Evolutionary conservation across 2,888 invertebrate species (phyloP).

Genomic region (Drosophila siamana): DNA sequence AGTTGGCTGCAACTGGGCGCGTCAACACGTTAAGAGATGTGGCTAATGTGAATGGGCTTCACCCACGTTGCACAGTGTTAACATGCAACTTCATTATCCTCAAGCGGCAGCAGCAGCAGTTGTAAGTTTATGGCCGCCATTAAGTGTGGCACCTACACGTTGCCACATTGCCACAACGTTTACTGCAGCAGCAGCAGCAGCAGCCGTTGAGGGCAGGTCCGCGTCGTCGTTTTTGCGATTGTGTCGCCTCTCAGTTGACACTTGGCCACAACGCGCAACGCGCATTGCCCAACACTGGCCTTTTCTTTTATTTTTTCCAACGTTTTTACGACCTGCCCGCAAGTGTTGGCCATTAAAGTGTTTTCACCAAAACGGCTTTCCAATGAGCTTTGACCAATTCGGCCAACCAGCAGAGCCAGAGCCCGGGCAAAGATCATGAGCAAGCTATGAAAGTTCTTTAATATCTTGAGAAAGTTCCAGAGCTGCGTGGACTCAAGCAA

Average conservation of each 20-base stretch:
- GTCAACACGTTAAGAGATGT: conserved; percentile 65
- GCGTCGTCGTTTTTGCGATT: conserved; percentile 45
- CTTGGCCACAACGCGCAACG: conserved; percentile 34
- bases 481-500: not conserved
- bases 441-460: no score
- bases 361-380: conserved; percentile 17
- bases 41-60: conserved; percentile 62
- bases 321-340: conserved; percentile 44
- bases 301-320: not conserved
- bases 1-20: conserved; percentile 53
- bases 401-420: not conserved
- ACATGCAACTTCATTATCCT: conserved; percentile 82
- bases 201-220: conserved; percentile 43
- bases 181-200: conserved; percentile 35
- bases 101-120: conserved; percentile 26
- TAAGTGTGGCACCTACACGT: conserved; percentile 75
- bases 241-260: conserved; percentile 72
- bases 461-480: not conserved
- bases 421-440: not conserved
- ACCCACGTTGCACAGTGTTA: conserved; percentile 78
- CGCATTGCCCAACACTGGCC: conserved; percentile 54
- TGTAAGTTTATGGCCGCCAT: conserved; percentile 73
- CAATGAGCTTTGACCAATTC: conserved; percentile 3
- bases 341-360: conserved; percentile 37
- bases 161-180: conserved; percentile 43